Percentiles rank a stretch among this genome's conserved stretches.
Evolutionary conservation across 2,888 invertebrate species (phyloP).

Genomic region (Bombylius discolor): DNA sequence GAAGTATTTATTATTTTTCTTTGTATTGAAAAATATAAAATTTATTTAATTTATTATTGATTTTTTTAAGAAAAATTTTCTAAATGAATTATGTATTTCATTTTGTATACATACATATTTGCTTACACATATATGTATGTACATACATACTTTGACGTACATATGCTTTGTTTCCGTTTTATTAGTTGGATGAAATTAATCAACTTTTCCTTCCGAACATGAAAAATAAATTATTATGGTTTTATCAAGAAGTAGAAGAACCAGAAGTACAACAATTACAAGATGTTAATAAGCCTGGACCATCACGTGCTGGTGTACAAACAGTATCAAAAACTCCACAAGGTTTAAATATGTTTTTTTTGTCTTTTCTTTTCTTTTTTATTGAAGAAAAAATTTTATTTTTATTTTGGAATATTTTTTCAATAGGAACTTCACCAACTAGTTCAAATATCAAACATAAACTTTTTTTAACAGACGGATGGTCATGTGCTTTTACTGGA

Average conservation of each 20-base stretch:
- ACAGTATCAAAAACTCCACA: conserved; percentile 36
- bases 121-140: not conserved
- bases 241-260: conserved; percentile 75
- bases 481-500: conserved; percentile 67
- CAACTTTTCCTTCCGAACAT: conserved; percentile 74
- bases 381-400: not conserved
- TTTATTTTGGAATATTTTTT: not conserved
- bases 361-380: not conserved
- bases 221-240: conserved; percentile 76
- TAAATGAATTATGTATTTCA: too few species aligned
- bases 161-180: conserved; percentile 9
- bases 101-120: too few species aligned
- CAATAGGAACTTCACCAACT: conserved; percentile 32
- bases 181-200: conserved; percentile 73
- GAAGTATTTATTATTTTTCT: too few species aligned
- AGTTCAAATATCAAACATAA: conserved; percentile 49
- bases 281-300: conserved; percentile 38
- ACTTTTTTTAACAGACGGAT: conserved; percentile 72
- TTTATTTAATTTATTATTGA: too few species aligned
- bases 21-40: too few species aligned
- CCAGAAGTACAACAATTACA: conserved; percentile 37
- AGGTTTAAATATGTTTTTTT: conserved; percentile 19
- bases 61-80: too few species aligned
- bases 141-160: not conserved
- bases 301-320: conserved; percentile 40